Percentiles rank a stretch among this genome's conserved stretches.
Conservation (phyloP, 2,797 vertebrate genomes). For the Chrysocyon brachyurus region DNA sequence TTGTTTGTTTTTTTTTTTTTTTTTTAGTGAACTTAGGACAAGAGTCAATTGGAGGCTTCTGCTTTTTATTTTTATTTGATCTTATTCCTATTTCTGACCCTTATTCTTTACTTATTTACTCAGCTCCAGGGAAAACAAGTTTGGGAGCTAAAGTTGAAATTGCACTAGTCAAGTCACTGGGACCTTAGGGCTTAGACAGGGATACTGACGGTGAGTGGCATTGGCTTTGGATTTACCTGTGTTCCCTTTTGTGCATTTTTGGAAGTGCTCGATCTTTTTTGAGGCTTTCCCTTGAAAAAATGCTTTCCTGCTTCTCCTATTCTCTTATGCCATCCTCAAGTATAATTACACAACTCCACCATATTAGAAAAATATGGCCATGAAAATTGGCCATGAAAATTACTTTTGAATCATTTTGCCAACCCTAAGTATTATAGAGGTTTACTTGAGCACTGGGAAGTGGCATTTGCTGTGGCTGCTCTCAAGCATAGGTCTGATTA, state of each 20-base stretch:
- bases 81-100: conserved; percentile 51
- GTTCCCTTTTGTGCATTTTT: conserved; percentile 16
- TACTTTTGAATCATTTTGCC: conserved; percentile 29
- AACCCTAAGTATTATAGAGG: neutral
- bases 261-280: neutral
- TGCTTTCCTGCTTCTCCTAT: neutral
- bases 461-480: neutral
- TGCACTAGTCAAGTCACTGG: neutral
- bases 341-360: neutral
- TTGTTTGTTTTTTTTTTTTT: neutral
- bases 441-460: neutral
- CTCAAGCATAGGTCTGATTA: neutral
- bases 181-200: conserved; percentile 28
- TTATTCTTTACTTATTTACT: conserved; percentile 29
- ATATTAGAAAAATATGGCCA: neutral
- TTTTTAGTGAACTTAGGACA: neutral
- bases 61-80: conserved; percentile 66
- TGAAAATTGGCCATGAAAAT: neutral
- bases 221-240: conserved; percentile 61
- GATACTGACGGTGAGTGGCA: conserved; percentile 53
- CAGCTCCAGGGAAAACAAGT: neutral
- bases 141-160: conserved; percentile 53
- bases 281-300: conserved; percentile 5
- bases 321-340: neutral
- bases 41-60: conserved; percentile 19